Evolutionary conservation across 2,888 invertebrate species (phyloP), one percentile per base, ranked within the genome.

Genomic region (Bimastos eiseni): DNA sequence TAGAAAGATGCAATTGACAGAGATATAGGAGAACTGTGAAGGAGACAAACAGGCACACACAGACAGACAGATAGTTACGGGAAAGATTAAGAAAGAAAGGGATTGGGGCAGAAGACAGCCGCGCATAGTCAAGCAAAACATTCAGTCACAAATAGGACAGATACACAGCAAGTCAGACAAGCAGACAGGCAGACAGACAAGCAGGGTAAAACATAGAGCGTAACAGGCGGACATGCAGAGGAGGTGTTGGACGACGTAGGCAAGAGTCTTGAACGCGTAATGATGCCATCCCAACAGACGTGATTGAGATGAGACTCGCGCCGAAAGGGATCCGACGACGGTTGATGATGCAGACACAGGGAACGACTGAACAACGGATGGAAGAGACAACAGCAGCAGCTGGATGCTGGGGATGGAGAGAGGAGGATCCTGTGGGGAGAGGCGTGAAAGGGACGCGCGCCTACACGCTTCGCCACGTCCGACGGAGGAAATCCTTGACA

Each of bases 401-500:
- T n/a, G n/a, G 70, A 70, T 70, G 70, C n/a, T 70, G 70, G n/a
- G 70, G 70, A n/a, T 30, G n/a, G 70, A n/a, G 8, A 8, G 70
- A 70, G 70, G 13, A n/a, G n/a, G 30, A n/a, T 8, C n/a, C 70
- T n/a, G 13, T 30, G 30, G 70, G 70, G 70, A 70, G 11, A 70
- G 70, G 70, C 70, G 70, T 70, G 70, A 70, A 70, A 70, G 70
- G n/a, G 70, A 70, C 70, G n/a, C n/a, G 70, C 70, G 70, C 11
- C 70, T 70, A n/a, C 70, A 70, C 70, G 70, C 70, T 70, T 70
- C 70, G 70, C 70, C 70, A 70, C 70, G 30, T 70, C n/a, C 70
- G 70, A n/a, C 70, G 70, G 70, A 70, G 70, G 70, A 70, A 70
- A n/a, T 70, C n/a, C 70, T 70, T 70, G 70, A 70, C 70, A 70